A percentile compares a stretch with the other conserved stretches of the same genome.
phyloP scores from a whole-genome alignment of 2,113 vertebrate species.

The Lates calcarifer region DNA sequence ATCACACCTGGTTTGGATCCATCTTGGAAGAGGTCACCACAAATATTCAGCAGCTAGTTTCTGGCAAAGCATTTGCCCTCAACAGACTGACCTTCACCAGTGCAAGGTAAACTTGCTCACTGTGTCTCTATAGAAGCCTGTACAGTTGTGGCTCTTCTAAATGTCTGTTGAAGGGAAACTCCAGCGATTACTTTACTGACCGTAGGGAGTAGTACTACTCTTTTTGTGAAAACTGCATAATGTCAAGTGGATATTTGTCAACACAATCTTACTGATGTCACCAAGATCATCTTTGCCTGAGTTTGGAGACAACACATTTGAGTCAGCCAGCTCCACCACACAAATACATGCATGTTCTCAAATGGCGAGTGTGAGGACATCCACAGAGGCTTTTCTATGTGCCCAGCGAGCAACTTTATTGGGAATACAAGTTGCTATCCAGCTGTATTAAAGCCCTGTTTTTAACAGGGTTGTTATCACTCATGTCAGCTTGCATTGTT shows the following conservation, averaged over 20 bases:
- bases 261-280: background rate
- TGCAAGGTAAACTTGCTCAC: background rate
- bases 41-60: slow-evolving; percentile 3
- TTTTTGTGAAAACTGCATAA: background rate
- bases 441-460: too few relatives aligned
- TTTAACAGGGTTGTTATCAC: background rate
- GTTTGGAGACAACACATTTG: background rate
- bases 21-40: slow-evolving; percentile 26
- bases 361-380: background rate
- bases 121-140: background rate
- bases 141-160: background rate
- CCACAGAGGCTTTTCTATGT: background rate
- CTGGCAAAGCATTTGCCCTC: slow-evolving; percentile 5
- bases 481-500: background rate
- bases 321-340: background rate
- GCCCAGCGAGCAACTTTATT: background rate
- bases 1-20: slow-evolving; percentile 14
- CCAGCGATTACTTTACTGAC: background rate
- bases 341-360: background rate
- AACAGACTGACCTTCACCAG: slow-evolving; percentile 22
- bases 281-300: background rate
- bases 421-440: background rate
- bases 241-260: too few relatives aligned
- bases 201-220: background rate
- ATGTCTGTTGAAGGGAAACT: background rate